phyloP scores from a whole-genome alignment of 2,797 vertebrate genomes.

The Thalassophryne amazonica region DNA sequence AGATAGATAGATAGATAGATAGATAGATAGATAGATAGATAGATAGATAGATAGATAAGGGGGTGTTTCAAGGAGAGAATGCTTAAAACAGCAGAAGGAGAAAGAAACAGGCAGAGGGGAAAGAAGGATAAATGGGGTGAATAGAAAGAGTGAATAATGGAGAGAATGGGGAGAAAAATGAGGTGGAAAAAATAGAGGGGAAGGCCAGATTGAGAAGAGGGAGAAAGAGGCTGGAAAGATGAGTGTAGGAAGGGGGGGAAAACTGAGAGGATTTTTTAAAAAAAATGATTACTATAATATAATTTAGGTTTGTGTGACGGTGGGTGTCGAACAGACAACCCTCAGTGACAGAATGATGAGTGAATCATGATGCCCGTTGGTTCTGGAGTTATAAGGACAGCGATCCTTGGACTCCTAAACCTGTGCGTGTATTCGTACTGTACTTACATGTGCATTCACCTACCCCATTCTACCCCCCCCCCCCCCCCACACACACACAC shows the following conservation, averaged over 20 bases:
- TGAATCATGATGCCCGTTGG: too few relatives aligned
- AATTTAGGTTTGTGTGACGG: too few relatives aligned
- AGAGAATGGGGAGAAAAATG: conserved; percentile 42
- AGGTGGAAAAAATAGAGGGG: conserved; percentile 29
- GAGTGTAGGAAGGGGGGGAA: conserved; percentile 1
- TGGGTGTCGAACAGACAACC: too few relatives aligned
- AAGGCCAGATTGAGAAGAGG: conserved; percentile 32
- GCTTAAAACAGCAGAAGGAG: conserved; percentile 24
- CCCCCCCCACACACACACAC: background rate
- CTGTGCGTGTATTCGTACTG: too few relatives aligned
- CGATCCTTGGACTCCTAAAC: too few relatives aligned
- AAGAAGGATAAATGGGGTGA: conserved; percentile 48
- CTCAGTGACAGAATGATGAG: too few relatives aligned
- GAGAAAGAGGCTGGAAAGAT: conserved; percentile 1
- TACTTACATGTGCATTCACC: too few relatives aligned
- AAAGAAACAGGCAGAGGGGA: conserved; percentile 26
- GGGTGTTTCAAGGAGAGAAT: conserved; percentile 26
- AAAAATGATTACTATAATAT: too few relatives aligned
- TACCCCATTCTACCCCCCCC: conserved; percentile 10
- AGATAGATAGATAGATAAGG: background rate
- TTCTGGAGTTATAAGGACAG: too few relatives aligned
- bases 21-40: background rate
- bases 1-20: background rate
- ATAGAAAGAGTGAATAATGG: conserved; percentile 40
- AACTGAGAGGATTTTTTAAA: background rate